Base-by-base conservation (phyloP, 1,140 invertebrate genomes). In the Cyclargus thomasi region DNA sequence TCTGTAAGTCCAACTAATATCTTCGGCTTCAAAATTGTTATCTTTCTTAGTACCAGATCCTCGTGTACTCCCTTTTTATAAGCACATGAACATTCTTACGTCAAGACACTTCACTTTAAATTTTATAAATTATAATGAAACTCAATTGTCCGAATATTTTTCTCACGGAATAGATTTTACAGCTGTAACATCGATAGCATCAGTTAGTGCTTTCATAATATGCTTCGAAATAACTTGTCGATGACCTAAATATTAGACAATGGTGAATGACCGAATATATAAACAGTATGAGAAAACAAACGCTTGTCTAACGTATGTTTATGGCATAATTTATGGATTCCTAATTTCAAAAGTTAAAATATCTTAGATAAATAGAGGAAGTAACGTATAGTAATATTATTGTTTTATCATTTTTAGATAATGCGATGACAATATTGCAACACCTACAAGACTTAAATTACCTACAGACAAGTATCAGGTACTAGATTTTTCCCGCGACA, bases 191-290 rank as follows among this genome's bases (percentile, higher is more conserved):
- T 11, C 39, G 1, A 47, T 47, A 16, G 10, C 3, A 47, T 14
- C 18, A 17, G 21, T 59, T 21, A 55, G 18, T 59, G 20, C 10
- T 59, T 59, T 20, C 4, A 16, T 47, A 20, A 59, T 20, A 20
- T 59, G 17, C 10, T 7, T 20, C 18, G 55, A 65, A 23, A 21
- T 22, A n/a, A 55, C 64, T 11, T 55, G 22, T 21, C 29, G 23
- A 66, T 57, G 53, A 47, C 39, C 39, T 47, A 16, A 47, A 47
- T 47, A 47, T 47, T 47, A 20, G 55, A 20, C 53, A 17, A 76
- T 81, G 74, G 81, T 80, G 78, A 81, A 80, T 67, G 75, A 78
- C 80, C 82, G 70, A 62, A 73, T 66, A 22, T 68, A 69, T 76
- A 75, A 79, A 76, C 74, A 79, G 18, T 53, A 39, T 62, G 55